These are phyloP conservation scores for Todiramphus saurophagus DNA, from an alignment of 2,113 vertebrate genomes.

Conservation along the genomic window DNA sequence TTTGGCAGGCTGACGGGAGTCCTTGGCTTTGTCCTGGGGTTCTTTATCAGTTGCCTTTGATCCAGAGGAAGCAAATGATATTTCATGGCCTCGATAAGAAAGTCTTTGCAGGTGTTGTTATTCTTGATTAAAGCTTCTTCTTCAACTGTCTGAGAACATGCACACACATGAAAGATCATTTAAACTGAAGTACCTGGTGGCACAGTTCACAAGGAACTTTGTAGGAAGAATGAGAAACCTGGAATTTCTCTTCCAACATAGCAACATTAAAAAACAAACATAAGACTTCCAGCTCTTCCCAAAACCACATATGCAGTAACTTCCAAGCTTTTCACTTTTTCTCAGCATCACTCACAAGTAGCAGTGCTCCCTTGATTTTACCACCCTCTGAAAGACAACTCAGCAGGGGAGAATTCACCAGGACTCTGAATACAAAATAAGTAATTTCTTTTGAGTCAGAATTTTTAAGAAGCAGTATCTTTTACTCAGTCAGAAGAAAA, in stretches of 20 bases:
- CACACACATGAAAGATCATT: background rate
- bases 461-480: background rate
- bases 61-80: slow-evolving; percentile 95
- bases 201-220: background rate
- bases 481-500: background rate
- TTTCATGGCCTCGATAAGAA: slow-evolving; percentile 98
- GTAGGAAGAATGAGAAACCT: background rate
- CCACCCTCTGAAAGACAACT: background rate
- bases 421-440: background rate
- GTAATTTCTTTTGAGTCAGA: background rate
- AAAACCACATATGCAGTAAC: background rate
- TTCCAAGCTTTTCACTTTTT: background rate
- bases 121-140: slow-evolving; percentile 97
- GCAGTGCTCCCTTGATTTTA: background rate
- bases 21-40: slow-evolving; percentile 90
- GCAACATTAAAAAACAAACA: background rate
- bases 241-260: background rate
- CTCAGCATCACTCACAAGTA: background rate
- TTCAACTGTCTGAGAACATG: slow-evolving; percentile 85
- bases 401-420: background rate
- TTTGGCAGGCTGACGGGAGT: slow-evolving; percentile 92
- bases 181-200: background rate
- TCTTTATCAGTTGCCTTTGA: slow-evolving; percentile 94
- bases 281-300: background rate
- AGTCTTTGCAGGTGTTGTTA: slow-evolving; percentile 97